Evolutionary conservation across 2,888 invertebrate species (phyloP), one percentile per base, ranked within the genome.

Genomic region (Periphyllus acericola): DNA sequence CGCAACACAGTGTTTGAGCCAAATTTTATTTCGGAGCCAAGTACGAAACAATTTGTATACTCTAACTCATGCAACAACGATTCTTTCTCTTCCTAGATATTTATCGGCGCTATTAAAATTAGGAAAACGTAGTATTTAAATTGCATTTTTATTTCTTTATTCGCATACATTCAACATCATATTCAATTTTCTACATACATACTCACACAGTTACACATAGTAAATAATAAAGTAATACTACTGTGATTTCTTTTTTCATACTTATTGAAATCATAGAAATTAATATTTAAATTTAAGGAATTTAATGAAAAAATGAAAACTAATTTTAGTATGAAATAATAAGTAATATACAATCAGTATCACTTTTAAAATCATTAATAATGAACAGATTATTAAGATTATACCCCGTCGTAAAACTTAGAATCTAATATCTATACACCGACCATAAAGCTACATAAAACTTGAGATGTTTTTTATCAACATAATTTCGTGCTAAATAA

Each of bases 11-110:
- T 66, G 46, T 25, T 76, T 11, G 84, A 84, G 84, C 84, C 84
- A 84, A 84, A 84, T 76, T 84, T 84, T 84, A 84, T 66, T 84
- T 84, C 76, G 66, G 46, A 84, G 76, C 84, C 60, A 66, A 84
- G 84, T 84, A 46, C 76, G 84, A 76, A 76, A 84, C 32, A 40
- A 84, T 83, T 83, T 25, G 36, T 46, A 76, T 8, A 40, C 66
- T 68, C 5, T 34, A 36, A 36, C 71, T 46, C 32, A 46, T 36
- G 74, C 36, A 34, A 21, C 55, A 55, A 75, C 36, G 21, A 21
- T n/a, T n/a, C n/a, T 11, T 60, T 25, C 5, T 25, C 29, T 83
- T 60, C 52, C 32, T 29, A 71, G 81, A 68, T 81, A 71, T 83
- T 83, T 55, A n/a, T 55, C 72, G 6, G 29, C 3, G 32, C 34